Evolutionary conservation across 1,140 invertebrate genomes (phyloP), one percentile per base, ranked within the genome.

Genomic region (Hydropsyche tenuis): DNA sequence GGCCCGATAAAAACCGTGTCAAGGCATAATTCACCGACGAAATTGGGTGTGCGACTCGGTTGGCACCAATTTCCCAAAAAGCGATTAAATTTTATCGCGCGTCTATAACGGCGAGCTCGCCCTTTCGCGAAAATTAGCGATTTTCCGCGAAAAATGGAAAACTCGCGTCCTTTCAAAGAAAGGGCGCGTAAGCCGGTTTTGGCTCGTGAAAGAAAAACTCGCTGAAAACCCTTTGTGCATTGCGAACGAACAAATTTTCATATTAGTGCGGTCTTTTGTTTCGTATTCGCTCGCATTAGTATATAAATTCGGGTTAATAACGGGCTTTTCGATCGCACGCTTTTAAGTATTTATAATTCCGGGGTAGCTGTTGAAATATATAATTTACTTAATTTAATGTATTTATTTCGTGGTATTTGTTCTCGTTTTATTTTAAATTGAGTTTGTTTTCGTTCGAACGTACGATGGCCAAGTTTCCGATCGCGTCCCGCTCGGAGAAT

Each of bases 1-100:
- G 63, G 63, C 23, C 14, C 63, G 27, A 66, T 43, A 66, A 66
- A 66, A 66, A 66, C 42, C 27, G 63, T 66, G 63, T 66, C 63
- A 53, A 37, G 30, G 18, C 63, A 66, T 66, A 66, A 66, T 66
- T 66, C 63, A 66, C 16, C 16, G 42, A 20, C 63, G 43, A 23
- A 66, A 66, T 66, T 66, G 63, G 48, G 20, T 27, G 14, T 45
- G 20, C 48, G 48, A 20, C 48, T 53, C 48, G 48, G 48, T 53
- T 53, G 48, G 48, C 48, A 20, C 48, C 48, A 53, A 53, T 53
- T 53, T 53, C 20, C 48, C 48, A 53, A 53, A 53, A 53, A 53
- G 48, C 48, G 48, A 53, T 53, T 53, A 53, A 53, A 53, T 20
- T 53, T 53, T 53, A 53, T 53, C 48, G 48, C 48, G 20, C 48